Conservation (phyloP, 1,140 invertebrate genomes). For the Drosophila chauvacae region DNA sequence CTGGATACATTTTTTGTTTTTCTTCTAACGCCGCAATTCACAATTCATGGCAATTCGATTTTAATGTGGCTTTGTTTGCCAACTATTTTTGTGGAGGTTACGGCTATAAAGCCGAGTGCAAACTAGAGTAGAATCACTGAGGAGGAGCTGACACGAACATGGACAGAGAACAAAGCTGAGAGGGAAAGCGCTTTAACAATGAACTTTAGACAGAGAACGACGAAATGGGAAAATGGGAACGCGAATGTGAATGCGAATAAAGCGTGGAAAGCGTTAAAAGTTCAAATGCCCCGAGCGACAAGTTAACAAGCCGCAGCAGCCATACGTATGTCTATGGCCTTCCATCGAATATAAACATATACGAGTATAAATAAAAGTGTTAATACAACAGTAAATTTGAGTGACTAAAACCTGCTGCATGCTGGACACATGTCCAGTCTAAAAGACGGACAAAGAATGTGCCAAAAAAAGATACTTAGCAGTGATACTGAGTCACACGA, state of each 20-base stretch:
- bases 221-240: slow-evolving; percentile 52
- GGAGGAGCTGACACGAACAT: slow-evolving; percentile 1
- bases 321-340: slow-evolving; percentile 31
- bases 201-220: slow-evolving; percentile 53
- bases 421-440: neutral
- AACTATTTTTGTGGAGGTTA: slow-evolving; percentile 15
- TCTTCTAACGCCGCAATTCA: neutral
- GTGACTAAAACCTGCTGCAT: neutral
- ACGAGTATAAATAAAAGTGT: slow-evolving; percentile 11
- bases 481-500: slow-evolving; percentile 5
- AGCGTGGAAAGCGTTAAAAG: slow-evolving; percentile 63
- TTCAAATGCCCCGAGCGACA: slow-evolving; percentile 62
- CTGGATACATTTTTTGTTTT: neutral
- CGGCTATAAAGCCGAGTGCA: neutral
- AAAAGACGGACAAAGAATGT: neutral
- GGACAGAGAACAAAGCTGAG: slow-evolving; percentile 27
- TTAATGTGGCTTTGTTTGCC: slow-evolving; percentile 52
- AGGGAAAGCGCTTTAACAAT: slow-evolving; percentile 60
- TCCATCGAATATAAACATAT: slow-evolving; percentile 8
- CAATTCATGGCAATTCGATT: slow-evolving; percentile 40
- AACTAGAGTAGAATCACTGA: neutral
- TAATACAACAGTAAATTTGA: neutral
- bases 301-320: slow-evolving; percentile 54
- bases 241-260: slow-evolving; percentile 19
- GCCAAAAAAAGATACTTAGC: neutral